Evolutionary conservation across 1,140 invertebrate species (phyloP).

Genomic region (Pseudomyrmex pallidus): DNA sequence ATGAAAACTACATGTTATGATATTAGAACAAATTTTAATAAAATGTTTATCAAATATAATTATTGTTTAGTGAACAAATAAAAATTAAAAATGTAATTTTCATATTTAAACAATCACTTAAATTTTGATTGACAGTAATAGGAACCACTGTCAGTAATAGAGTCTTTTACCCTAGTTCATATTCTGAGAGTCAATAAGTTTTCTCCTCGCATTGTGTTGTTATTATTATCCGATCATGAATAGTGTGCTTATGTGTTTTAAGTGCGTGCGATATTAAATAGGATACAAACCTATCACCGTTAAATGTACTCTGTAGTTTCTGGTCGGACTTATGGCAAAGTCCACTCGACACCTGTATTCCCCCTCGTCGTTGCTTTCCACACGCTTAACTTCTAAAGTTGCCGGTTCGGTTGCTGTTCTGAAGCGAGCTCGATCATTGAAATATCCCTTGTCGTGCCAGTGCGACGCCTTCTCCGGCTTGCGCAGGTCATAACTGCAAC

Average conservation of each 20-base stretch:
- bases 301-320: slow-evolving; percentile 91
- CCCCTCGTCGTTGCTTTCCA: slow-evolving; percentile 89
- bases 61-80: too few species aligned
- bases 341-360: slow-evolving; percentile 92
- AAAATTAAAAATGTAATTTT: too few species aligned
- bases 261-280: not conserved
- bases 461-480: slow-evolving; percentile 86
- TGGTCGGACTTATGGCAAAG: slow-evolving; percentile 92
- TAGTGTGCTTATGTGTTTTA: not conserved
- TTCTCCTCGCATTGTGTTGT: not conserved
- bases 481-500: slow-evolving; percentile 87
- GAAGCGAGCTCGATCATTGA: slow-evolving; percentile 87
- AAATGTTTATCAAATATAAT: too few species aligned
- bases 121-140: too few species aligned
- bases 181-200: too few species aligned
- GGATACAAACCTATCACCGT: slow-evolving; percentile 91
- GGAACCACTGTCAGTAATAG: too few species aligned
- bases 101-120: too few species aligned
- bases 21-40: too few species aligned
- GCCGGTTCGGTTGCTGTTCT: slow-evolving; percentile 86
- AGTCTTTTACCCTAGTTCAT: too few species aligned
- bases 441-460: slow-evolving; percentile 87
- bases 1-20: too few species aligned
- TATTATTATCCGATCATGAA: not conserved
- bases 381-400: slow-evolving; percentile 87